phyloP scores from a whole-genome alignment of 2,113 vertebrate genomes.

The Haliaeetus leucogaster region DNA sequence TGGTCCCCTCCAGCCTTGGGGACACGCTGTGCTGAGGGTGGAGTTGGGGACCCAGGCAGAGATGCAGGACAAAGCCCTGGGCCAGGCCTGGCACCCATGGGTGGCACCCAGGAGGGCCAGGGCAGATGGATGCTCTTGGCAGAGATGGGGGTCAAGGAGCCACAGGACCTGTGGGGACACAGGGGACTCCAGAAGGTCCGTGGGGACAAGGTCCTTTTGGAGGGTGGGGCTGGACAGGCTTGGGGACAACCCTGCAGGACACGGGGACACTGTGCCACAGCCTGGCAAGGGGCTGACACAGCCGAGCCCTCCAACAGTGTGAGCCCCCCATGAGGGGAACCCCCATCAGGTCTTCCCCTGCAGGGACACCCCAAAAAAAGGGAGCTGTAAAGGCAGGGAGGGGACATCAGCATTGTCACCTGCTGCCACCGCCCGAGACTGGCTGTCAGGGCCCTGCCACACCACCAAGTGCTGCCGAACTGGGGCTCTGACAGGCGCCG shows the following conservation, averaged over 20 bases:
- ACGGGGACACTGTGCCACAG: background rate
- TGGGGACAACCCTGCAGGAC: background rate
- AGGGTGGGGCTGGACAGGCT: background rate
- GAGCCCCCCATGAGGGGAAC: background rate
- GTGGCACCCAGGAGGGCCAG: background rate
- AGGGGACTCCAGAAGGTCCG: background rate
- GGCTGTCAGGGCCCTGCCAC: background rate
- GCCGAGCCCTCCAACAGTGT: rapidly evolving
- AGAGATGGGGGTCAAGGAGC: background rate
- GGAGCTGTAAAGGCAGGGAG: background rate
- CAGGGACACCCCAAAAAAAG: background rate
- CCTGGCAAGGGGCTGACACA: background rate
- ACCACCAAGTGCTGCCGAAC: rapidly evolving
- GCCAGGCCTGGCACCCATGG: background rate
- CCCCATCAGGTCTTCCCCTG: background rate
- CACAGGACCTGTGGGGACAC: background rate
- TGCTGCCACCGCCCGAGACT: background rate
- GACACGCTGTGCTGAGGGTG: background rate
- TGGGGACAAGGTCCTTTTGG: background rate
- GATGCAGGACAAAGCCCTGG: background rate
- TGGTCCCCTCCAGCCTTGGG: background rate
- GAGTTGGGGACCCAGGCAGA: background rate
- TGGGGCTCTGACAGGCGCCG: rapidly evolving
- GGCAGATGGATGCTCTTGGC: background rate
- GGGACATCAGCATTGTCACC: background rate